Base-by-base conservation (phyloP, 2,888 invertebrate genomes). In the Epistrophe grossulariae region DNA sequence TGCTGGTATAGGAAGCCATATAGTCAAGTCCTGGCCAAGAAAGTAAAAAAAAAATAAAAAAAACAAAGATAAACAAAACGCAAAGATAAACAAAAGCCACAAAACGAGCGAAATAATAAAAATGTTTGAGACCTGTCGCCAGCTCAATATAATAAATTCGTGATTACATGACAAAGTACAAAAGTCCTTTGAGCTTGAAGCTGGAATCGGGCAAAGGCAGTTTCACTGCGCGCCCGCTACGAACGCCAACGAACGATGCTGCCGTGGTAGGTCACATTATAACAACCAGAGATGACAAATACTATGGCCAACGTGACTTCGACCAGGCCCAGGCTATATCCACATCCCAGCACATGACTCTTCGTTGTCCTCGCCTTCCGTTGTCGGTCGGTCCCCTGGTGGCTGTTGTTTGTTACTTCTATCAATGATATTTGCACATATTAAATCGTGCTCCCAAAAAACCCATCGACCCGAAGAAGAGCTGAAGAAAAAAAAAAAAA, bases 61-160 rank as follows among this genome's bases (percentile, higher is more conserved):
- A 24, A 24, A n/a, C n/a, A n/a, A 24, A 73, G 71, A 70, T 74
- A 85, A 82, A 82, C 79, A 87, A 83, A 83, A 74, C 74, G 19
- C 35, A 70, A 70, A 70, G 62, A 71, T 78, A 83, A 83, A 83
- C 83, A 87, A 87, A 79, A 79, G 79, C 64, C 83, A 76, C 64
- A 83, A 73, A 78, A 85, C 74, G 70, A 79, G 83, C 72, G 79
- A 79, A 87, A 87, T 87, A 87, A 87, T 87, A 87, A 87, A 87
- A 87, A 87, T 87, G 87, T 87, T 87, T 87, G 87, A 87, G 87
- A 87, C 87, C 87, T 87, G 87, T 87, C 87, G 88, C 88, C 88
- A 80, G 72, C 84, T 88, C 92, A 91, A 92, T 92, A 92, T 91
- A 92, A 92, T 92, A 92, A 92, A 92, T 91, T 92, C 92, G 92